Percentiles rank a stretch among this genome's conserved stretches.
Conservation (phyloP, 2,888 invertebrate genomes). For the Oxycera nigricornis region DNA sequence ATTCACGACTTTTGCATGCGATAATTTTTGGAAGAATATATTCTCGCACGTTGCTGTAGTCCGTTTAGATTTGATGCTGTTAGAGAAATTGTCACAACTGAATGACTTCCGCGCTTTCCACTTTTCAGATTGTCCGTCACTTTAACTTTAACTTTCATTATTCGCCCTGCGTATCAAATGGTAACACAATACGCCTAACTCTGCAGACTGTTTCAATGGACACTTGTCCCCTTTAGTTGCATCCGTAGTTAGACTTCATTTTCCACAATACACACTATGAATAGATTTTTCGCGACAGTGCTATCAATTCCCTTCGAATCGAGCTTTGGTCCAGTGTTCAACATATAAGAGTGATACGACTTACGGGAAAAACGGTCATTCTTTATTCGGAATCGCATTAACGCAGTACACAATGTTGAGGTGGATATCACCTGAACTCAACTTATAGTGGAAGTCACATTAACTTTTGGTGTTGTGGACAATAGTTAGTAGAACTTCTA, state of each 20-base stretch:
- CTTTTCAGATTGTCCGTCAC: conserved; percentile 3
- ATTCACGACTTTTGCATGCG: not conserved
- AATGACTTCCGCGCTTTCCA: conserved; percentile 26
- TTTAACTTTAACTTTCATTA: conserved; percentile 27
- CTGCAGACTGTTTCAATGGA: not conserved
- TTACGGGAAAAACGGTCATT: not conserved
- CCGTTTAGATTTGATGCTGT: not conserved
- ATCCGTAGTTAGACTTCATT: not conserved
- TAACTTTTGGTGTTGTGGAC: not conserved
- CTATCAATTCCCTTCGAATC: not conserved
- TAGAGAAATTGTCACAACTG: conserved; percentile 21
- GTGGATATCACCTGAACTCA: not conserved
- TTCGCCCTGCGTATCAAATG: not conserved
- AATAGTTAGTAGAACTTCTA: not conserved
- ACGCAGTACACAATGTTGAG: not conserved
- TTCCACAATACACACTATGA: not conserved
- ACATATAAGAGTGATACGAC: not conserved
- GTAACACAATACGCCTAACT: not conserved
- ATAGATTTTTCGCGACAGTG: not conserved
- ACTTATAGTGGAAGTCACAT: not conserved
- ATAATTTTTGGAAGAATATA: not conserved
- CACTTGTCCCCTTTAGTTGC: conserved; percentile 11
- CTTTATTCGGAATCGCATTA: not conserved
- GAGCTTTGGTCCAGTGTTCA: not conserved
- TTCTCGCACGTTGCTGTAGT: not conserved